These are phyloP conservation scores for Beroe forskalii DNA, from an alignment of 37 sponge, comb jelly and placozoan species.

Conservation along the genomic window DNA sequence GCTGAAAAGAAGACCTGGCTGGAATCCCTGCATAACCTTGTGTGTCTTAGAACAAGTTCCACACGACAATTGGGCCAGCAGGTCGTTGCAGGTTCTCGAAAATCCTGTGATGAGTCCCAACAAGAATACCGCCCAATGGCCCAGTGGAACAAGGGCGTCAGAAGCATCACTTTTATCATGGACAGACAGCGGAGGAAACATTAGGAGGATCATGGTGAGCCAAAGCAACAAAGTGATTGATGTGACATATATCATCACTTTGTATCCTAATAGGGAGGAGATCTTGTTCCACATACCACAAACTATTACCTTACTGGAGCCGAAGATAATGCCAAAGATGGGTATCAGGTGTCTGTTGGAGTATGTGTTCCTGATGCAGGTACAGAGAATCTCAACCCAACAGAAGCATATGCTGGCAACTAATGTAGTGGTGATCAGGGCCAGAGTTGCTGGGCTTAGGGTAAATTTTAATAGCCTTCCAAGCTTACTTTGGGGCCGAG, in stretches of 20 bases:
- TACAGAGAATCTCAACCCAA: background rate
- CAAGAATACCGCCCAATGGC: background rate
- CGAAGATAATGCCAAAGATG: conserved; percentile 1
- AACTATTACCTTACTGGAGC: conserved; percentile 14
- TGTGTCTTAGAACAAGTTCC: too few relatives aligned
- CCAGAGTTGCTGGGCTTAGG: background rate
- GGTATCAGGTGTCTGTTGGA: conserved; percentile 21
- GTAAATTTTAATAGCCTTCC: background rate
- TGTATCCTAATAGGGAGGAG: background rate
- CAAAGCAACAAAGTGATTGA: too few relatives aligned
- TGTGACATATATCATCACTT: background rate
- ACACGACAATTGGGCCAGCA: background rate
- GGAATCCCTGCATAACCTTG: too few relatives aligned
- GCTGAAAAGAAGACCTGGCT: background rate
- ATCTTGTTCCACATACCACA: too few relatives aligned
- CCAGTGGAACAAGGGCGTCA: background rate
- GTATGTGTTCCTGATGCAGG: conserved; percentile 14
- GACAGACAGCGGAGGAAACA: conserved; percentile 7
- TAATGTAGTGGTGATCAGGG: background rate
- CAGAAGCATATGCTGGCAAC: background rate
- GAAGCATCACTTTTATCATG: background rate
- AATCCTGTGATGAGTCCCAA: conserved; percentile 7
- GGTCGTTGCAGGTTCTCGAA: conserved; percentile 26
- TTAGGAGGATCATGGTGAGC: background rate
- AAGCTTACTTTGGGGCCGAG: too few relatives aligned